phyloP scores from a whole-genome alignment of 2,888 invertebrate species.

The Cylindroiulus punctatus region DNA sequence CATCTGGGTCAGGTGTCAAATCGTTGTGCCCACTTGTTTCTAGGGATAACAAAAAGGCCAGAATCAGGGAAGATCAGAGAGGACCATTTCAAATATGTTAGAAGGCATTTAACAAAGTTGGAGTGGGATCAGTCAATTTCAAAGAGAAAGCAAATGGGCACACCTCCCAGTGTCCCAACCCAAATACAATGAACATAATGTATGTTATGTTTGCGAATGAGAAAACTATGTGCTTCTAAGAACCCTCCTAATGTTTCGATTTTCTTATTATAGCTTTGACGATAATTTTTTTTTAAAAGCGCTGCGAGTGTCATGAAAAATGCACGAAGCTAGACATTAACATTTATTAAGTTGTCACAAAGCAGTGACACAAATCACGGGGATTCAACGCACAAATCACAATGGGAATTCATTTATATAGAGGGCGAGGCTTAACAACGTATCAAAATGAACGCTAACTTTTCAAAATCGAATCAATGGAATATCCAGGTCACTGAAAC shows the following conservation, averaged over 20 bases:
- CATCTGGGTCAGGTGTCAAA: conserved; percentile 52
- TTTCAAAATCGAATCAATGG: not conserved
- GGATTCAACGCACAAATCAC: not conserved
- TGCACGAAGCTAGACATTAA: not conserved
- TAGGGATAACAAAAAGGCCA: conserved; percentile 32
- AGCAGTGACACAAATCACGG: not conserved
- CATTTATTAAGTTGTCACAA: not conserved
- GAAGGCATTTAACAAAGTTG: not conserved
- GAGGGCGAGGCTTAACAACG: not conserved
- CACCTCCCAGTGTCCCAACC: not conserved
- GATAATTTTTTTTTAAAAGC: conserved; percentile 11
- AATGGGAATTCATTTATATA: not conserved
- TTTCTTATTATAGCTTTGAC: not conserved
- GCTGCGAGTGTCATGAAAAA: not conserved
- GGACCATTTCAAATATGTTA: not conserved
- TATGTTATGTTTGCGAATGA: not conserved
- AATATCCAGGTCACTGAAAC: not conserved
- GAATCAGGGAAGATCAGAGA: not conserved
- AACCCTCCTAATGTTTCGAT: not conserved
- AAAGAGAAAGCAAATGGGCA: conserved; percentile 14
- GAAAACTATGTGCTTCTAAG: not conserved
- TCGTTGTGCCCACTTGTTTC: conserved; percentile 53
- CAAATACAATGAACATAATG: not conserved
- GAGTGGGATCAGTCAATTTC: conserved; percentile 4
- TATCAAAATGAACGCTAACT: not conserved